Evolutionary conservation across 1,140 invertebrate genomes (phyloP).

Genomic region (Cepaea nemoralis): DNA sequence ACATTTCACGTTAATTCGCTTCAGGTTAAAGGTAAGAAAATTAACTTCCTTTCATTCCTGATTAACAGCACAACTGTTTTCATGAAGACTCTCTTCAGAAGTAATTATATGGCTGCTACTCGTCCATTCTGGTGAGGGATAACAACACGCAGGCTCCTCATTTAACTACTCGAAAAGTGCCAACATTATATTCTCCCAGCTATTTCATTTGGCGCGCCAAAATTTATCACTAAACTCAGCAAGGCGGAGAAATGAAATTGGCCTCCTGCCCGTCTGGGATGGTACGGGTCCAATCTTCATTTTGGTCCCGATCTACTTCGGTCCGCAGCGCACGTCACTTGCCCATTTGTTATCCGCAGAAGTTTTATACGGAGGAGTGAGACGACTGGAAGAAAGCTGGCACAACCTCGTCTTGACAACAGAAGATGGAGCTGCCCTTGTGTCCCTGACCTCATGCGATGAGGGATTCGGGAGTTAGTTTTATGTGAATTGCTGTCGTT

Average conservation of each 20-base stretch:
- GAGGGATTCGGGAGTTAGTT: not conserved
- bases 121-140: no score
- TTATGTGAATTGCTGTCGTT: not conserved
- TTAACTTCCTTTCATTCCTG: no score
- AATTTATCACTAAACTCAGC: not conserved
- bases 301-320: conserved; percentile 1
- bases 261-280: not conserved
- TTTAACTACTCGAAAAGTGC: not conserved
- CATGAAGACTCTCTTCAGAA: no score
- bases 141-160: not conserved
- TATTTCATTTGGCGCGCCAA: not conserved
- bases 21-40: no score
- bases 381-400: not conserved
- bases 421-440: not conserved
- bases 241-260: not conserved
- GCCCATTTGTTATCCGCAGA: not conserved
- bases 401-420: not conserved
- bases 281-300: not conserved
- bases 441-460: not conserved
- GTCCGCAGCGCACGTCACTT: not conserved
- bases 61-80: no score
- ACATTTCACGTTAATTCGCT: no score
- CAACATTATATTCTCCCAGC: not conserved
- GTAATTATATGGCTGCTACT: no score
- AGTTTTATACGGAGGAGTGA: not conserved